Conservation (phyloP, 2,888 invertebrate genomes). For the Dinocampus coccinellae region DNA sequence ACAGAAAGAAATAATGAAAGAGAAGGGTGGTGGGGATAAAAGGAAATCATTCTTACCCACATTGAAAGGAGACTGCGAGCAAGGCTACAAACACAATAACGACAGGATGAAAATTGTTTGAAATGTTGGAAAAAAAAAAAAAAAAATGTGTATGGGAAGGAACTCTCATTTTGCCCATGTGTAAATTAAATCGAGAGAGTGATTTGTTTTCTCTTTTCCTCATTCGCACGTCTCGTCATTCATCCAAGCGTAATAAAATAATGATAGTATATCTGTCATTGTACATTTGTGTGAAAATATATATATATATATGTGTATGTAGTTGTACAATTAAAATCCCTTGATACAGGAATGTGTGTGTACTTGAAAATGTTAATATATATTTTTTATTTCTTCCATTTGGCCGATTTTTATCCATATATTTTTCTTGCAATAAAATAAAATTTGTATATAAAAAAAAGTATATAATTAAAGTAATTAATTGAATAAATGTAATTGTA, state of each 20-base stretch:
- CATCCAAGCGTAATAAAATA: slow-evolving; percentile 1
- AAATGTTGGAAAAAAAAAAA: not conserved
- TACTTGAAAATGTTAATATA: too few species aligned
- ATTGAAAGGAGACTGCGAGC: not conserved
- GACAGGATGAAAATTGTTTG: slow-evolving; percentile 53
- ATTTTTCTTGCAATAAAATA: too few species aligned
- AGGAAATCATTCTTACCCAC: not conserved
- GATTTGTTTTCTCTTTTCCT: slow-evolving; percentile 48
- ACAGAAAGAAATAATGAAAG: not conserved
- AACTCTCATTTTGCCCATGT: slow-evolving; percentile 41
- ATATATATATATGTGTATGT: not conserved
- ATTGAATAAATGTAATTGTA: too few species aligned
- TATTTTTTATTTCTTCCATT: too few species aligned
- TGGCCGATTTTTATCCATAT: too few species aligned
- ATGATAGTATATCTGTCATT: not conserved
- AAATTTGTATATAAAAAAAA: too few species aligned
- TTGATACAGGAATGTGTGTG: not conserved
- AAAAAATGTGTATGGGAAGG: slow-evolving; percentile 46
- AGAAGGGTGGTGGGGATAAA: too few species aligned
- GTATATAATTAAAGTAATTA: too few species aligned
- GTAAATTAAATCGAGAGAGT: slow-evolving; percentile 39
- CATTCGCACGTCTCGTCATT: slow-evolving; percentile 38
- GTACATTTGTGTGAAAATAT: too few species aligned
- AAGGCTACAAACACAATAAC: slow-evolving; percentile 32
- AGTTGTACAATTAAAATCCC: not conserved